Conservation (phyloP, 2,888 invertebrate species). For the Apodemia mormo region DNA sequence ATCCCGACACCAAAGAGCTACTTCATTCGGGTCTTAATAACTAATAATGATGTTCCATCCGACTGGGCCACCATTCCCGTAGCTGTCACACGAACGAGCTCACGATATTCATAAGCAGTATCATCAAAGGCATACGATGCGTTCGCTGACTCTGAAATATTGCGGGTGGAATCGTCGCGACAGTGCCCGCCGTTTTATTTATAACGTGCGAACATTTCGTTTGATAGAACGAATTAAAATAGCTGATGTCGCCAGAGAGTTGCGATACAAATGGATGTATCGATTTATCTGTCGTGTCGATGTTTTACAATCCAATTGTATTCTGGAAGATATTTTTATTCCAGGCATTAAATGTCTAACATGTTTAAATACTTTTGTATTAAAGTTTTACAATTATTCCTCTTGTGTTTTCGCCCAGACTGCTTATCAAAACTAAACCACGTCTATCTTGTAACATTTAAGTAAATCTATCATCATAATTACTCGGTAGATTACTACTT, state of each 20-base stretch:
- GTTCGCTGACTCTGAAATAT: slow-evolving; percentile 72
- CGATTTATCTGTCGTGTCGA: slow-evolving; percentile 52
- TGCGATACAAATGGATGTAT: slow-evolving; percentile 51
- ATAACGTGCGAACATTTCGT: slow-evolving; percentile 65
- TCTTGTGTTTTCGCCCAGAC: too few species aligned
- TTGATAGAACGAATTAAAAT: slow-evolving; percentile 63
- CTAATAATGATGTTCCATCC: slow-evolving; percentile 30
- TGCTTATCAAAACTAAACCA: too few species aligned
- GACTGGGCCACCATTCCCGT: slow-evolving; percentile 26
- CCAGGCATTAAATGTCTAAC: not conserved
- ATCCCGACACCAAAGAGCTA: slow-evolving; percentile 24
- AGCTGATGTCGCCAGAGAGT: slow-evolving; percentile 43
- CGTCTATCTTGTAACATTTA: too few species aligned
- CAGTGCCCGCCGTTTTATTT: slow-evolving; percentile 69
- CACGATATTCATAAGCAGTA: slow-evolving; percentile 69
- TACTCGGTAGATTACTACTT: too few species aligned
- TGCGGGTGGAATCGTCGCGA: slow-evolving; percentile 70
- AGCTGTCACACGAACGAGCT: slow-evolving; percentile 32
- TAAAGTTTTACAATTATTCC: too few species aligned
- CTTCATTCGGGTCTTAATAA: slow-evolving; percentile 22
- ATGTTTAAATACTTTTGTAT: not conserved
- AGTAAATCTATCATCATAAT: too few species aligned
- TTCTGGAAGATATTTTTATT: slow-evolving; percentile 27
- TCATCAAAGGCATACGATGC: slow-evolving; percentile 68
- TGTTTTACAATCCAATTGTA: slow-evolving; percentile 36